Percentiles rank a stretch among this genome's conserved stretches.
phyloP scores from a whole-genome alignment of 2,113 vertebrate species.

The pig (Sus scrofa) region DNA sequence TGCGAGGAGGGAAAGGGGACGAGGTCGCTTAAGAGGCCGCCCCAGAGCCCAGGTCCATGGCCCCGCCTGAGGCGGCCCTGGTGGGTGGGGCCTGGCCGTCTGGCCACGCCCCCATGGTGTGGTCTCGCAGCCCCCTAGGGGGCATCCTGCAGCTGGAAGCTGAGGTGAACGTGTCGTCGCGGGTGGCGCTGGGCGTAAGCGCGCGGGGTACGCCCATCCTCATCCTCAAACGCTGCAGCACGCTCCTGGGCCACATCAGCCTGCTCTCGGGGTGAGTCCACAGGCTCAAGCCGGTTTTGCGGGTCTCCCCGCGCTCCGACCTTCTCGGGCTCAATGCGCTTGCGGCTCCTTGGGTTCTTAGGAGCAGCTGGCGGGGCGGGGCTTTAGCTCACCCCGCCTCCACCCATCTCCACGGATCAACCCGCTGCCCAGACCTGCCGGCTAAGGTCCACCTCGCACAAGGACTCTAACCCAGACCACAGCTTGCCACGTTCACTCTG shows the following conservation, averaged over 20 bases:
- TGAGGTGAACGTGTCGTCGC: slow-evolving; percentile 80
- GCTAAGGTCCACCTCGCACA: rapidly evolving
- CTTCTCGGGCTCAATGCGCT: rapidly evolving
- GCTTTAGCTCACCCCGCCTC: neutral
- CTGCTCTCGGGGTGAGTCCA: slow-evolving; percentile 78
- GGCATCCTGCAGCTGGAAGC: slow-evolving; percentile 48
- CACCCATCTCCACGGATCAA: rapidly evolving
- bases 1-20: neutral
- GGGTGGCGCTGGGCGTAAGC: slow-evolving; percentile 67
- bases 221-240: slow-evolving; percentile 79
- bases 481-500: neutral
- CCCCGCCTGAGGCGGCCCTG: rapidly evolving
- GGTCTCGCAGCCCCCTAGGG: neutral
- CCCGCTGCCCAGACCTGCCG: neutral
- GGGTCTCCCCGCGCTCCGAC: neutral
- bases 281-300: rapidly evolving
- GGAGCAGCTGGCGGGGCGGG: neutral
- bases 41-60: rapidly evolving
- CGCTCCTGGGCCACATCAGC: slow-evolving; percentile 70
- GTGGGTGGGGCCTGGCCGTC: neutral
- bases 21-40: rapidly evolving
- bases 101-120: neutral
- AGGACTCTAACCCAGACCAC: rapidly evolving
- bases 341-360: no score
- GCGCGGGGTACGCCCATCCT: neutral